Conservation (phyloP, 2,888 invertebrate species). For the Drosophila phalerata region DNA sequence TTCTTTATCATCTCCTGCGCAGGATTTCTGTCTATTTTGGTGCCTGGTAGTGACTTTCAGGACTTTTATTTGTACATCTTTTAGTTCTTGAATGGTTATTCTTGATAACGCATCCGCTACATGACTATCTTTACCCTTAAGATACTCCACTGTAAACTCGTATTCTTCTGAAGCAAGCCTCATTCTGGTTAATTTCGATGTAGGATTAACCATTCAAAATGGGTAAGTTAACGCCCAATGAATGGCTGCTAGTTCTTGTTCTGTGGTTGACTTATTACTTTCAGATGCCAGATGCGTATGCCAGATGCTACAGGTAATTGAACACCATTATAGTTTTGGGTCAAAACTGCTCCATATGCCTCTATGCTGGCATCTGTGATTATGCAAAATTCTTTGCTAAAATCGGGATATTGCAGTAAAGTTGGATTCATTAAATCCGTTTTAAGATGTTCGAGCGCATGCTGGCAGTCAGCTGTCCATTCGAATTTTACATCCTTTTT, state of each 20-base stretch:
- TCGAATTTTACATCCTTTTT: conserved; percentile 14
- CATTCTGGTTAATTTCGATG: neutral
- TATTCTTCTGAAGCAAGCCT: neutral
- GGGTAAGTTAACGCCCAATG: conserved; percentile 2
- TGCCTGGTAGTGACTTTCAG: neutral
- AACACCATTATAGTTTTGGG: conserved; percentile 7
- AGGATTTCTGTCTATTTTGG: conserved; percentile 5
- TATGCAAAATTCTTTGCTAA: conserved; percentile 19
- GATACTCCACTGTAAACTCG: neutral
- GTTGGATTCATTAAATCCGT: neutral
- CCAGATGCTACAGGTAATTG: conserved; percentile 15
- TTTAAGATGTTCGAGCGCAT: conserved; percentile 3
- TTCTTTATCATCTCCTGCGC: neutral
- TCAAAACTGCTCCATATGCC: conserved; percentile 18
- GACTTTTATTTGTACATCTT: neutral
- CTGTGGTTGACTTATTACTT: conserved; percentile 3
- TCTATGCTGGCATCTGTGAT: conserved; percentile 16
- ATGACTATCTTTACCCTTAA: conserved; percentile 6
- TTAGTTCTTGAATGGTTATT: conserved; percentile 8
- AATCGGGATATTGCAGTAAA: conserved; percentile 11
- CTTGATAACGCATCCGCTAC: conserved; percentile 23
- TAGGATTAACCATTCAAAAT: conserved; percentile 3
- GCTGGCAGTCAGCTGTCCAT: conserved; percentile 13
- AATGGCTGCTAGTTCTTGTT: conserved; percentile 10
- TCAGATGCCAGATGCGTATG: neutral